phyloP scores from a whole-genome alignment of 37 sponge, comb jelly and placozoan genomes.

The Axinella damicornis region DNA sequence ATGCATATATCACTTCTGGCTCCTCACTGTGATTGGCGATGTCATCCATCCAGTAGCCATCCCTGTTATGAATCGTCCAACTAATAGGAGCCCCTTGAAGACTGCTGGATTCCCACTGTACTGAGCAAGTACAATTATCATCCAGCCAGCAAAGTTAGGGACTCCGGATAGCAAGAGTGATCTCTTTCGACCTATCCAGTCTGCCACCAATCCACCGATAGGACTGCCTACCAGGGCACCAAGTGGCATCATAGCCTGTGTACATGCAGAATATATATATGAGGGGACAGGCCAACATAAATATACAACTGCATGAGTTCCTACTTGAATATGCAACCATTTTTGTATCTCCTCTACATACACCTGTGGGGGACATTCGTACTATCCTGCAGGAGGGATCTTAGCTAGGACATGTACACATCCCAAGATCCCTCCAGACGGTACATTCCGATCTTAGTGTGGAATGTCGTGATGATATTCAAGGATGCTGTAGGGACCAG shows the following conservation, averaged over 20 bases:
- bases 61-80: neutral
- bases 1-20: neutral
- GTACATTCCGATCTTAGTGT: no score
- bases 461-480: no score
- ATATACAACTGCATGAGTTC: no score
- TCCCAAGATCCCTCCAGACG: no score
- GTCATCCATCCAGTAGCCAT: neutral
- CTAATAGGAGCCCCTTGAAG: neutral
- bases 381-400: no score
- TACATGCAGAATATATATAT: no score
- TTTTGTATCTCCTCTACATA: no score
- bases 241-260: neutral
- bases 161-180: neutral
- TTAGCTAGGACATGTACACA: no score
- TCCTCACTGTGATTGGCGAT: neutral
- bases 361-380: no score
- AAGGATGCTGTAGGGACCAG: no score
- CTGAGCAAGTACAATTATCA: neutral
- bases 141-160: neutral
- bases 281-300: no score
- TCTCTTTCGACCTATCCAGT: neutral
- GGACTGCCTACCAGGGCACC: neutral
- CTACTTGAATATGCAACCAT: no score
- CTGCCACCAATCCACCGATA: neutral
- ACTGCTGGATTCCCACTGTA: neutral